A percentile compares a stretch with the other conserved stretches of the same genome.
Conservation (phyloP, 2,113 vertebrate species). For the Clarias macrocephalus region DNA sequence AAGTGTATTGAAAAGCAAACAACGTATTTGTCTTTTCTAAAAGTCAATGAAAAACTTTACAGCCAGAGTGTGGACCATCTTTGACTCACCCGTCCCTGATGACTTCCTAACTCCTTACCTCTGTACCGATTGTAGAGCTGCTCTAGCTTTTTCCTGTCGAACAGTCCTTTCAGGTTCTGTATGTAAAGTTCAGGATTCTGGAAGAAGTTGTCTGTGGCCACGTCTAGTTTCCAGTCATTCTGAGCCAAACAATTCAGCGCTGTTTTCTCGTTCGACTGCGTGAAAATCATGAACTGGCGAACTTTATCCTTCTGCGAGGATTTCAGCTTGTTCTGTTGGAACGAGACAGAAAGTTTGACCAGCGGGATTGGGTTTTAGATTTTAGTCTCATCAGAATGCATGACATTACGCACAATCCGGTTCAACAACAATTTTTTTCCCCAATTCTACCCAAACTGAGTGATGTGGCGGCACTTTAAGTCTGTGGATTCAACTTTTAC, state of each 20-base stretch:
- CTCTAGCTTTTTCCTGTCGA: conserved; percentile 95
- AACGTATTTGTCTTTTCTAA: no score
- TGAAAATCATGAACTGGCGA: conserved; percentile 99
- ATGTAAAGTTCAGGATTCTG: conserved; percentile 96
- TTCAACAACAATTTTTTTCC: background rate
- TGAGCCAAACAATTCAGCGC: conserved; percentile 94
- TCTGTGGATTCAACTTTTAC: background rate
- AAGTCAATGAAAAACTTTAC: no score
- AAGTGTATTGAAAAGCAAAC: no score
- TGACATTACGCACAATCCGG: background rate
- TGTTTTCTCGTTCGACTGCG: conserved; percentile 96
- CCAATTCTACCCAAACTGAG: background rate
- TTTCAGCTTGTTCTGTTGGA: conserved; percentile 97
- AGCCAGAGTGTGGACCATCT: no score
- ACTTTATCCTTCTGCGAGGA: conserved; percentile 99
- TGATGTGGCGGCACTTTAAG: background rate
- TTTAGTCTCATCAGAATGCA: no score
- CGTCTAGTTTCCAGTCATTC: conserved; percentile 99
- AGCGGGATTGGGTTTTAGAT: background rate
- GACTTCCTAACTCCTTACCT: conserved; percentile 73
- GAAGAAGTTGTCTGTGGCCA: conserved; percentile 98
- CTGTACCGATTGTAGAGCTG: conserved; percentile 96
- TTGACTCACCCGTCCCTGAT: no score
- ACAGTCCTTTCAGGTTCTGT: conserved; percentile 86
- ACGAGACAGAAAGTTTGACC: conserved; percentile 8